Evolutionary conservation across 2,113 vertebrate species (phyloP), one percentile per base, ranked within the genome.

Genomic region (Scopus umbretta): DNA sequence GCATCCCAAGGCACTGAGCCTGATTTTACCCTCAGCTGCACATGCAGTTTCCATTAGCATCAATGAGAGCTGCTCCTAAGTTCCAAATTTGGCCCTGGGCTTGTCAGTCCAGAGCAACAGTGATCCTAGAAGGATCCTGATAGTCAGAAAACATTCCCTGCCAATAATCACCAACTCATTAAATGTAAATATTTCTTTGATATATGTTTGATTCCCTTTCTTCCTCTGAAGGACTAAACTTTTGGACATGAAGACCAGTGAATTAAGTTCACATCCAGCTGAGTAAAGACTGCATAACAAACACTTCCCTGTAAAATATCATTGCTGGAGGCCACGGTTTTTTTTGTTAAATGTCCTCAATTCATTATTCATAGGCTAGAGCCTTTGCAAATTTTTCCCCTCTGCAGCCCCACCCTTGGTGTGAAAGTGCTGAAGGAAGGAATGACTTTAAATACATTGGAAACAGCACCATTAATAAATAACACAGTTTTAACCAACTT

Each of bases 401-500:
- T 91, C 47, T 89, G 74, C 40, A 66, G 62, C 65, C 88, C 86
- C 75, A 85, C 71, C 67, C 78, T 92, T 73, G 71, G 53, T 79
- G 84, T 79, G 67, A 63, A 84, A 96, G 76, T 67, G 80, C 87
- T 94, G 89, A 95, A 96, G 93, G 63, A 96, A 96, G 81, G 73
- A 97, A 90, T 85, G 93, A 86, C 72, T 97, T 91, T 67, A 72
- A 55, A 94, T 90, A 91, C 96, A 84, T 94, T 49, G 89, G 92
- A 93, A 94, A 97, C 94, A 96, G 85, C 92, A 91, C 88, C 92
- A 91, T 95, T 66, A 92, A 96, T 92, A 91, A 96, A 52, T 96
- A 94, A 94, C 36, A 75, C 75, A 56, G 52, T 70, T 97, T 97
- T 49, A 96, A 95, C 94, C 94, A 96, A 90, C 79, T 93, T 97